phyloP scores from a whole-genome alignment of 2,888 invertebrate genomes.

The Seira musarum region DNA sequence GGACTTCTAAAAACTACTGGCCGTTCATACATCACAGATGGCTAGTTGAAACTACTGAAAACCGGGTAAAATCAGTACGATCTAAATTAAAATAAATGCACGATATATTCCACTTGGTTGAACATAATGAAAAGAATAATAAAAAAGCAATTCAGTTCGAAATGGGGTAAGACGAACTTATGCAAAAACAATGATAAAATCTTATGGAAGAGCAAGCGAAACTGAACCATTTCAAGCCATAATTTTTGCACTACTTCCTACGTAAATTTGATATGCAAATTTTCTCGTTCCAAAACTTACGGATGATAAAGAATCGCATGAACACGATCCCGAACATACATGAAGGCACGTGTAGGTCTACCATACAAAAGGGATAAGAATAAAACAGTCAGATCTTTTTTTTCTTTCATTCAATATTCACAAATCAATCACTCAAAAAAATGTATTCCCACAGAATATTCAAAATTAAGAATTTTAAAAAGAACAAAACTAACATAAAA shows the following conservation, averaged over 20 bases:
- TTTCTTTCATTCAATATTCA: constrained; percentile 30
- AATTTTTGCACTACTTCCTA: constrained; percentile 15
- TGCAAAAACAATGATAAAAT: constrained; percentile 1
- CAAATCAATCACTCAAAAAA: constrained; percentile 11
- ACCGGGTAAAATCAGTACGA: no score
- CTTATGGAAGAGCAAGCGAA: neutral
- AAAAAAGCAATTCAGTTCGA: neutral
- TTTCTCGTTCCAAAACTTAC: constrained; percentile 61
- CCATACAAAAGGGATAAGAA: constrained; percentile 71
- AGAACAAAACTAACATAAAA: constrained; percentile 10
- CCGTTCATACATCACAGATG: no score
- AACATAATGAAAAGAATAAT: neutral
- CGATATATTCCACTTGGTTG: no score
- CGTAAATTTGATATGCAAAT: constrained; percentile 12
- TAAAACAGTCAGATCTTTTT: neutral
- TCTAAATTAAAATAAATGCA: no score
- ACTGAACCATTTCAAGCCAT: neutral
- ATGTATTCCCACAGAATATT: neutral
- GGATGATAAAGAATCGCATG: constrained; percentile 63
- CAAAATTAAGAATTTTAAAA: constrained; percentile 5
- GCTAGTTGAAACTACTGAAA: no score
- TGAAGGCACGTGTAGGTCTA: constrained; percentile 94
- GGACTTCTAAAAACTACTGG: no score
- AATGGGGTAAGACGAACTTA: neutral
- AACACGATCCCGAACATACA: constrained; percentile 77